phyloP scores from a whole-genome alignment of 2,113 vertebrate species.

The Sapajus apella region DNA sequence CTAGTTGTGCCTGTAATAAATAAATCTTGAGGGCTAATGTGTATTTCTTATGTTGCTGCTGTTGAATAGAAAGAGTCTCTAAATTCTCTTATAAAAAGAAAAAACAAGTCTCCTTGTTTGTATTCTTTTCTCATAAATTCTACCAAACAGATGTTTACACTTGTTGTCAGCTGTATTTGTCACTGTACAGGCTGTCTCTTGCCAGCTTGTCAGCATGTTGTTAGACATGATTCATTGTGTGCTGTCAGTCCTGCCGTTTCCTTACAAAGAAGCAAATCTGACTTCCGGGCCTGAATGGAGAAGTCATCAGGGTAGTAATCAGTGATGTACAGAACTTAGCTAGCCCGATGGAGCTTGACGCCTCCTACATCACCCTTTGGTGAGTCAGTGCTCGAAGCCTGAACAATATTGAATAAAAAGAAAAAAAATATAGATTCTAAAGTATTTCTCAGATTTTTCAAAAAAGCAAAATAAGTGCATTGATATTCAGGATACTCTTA shows the following conservation, averaged over 20 bases:
- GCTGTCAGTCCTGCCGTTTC: constrained; percentile 80
- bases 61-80: constrained; percentile 60
- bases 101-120: constrained; percentile 70
- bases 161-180: constrained; percentile 85
- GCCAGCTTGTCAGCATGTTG: constrained; percentile 83
- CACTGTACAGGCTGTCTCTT: constrained; percentile 80
- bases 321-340: constrained; percentile 71
- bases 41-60: constrained; percentile 58
- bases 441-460: constrained; percentile 46
- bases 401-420: constrained; percentile 13
- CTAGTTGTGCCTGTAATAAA: constrained; percentile 65
- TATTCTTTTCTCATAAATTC: constrained; percentile 83
- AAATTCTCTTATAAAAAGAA: constrained; percentile 61
- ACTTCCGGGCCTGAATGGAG: constrained; percentile 76
- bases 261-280: constrained; percentile 81
- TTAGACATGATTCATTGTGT: constrained; percentile 86
- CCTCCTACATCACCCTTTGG: constrained; percentile 59
- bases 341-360: constrained; percentile 58
- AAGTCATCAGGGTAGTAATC: constrained; percentile 77
- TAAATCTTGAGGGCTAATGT: constrained; percentile 68
- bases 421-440: not conserved
- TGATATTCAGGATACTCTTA: constrained; percentile 48
- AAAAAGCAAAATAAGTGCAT: constrained; percentile 61
- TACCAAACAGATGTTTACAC: constrained; percentile 82
- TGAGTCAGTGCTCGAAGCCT: constrained; percentile 56